A percentile compares a stretch with the other conserved stretches of the same genome.
Conservation (phyloP, 1,140 invertebrate species). For the Samia ricini region DNA sequence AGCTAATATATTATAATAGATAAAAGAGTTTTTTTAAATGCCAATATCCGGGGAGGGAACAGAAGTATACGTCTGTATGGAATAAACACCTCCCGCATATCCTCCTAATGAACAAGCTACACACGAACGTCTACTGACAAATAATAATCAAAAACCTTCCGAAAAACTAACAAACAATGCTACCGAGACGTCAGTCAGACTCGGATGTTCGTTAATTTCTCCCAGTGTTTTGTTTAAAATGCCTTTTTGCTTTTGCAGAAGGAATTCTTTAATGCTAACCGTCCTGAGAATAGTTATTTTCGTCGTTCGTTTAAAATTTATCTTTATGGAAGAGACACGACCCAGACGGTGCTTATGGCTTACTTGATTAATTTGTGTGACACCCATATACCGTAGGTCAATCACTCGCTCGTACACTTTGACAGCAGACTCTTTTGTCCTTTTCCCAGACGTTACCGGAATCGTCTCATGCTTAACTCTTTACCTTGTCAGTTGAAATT, state of each 20-base stretch:
- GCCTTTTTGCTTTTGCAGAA: not conserved
- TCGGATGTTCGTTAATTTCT: not conserved
- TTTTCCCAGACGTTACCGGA: not conserved
- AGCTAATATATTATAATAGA: no score
- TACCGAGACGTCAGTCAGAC: slow-evolving; percentile 2
- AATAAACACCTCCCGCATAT: no score
- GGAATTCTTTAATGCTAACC: not conserved
- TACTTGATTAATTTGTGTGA: slow-evolving; percentile 1
- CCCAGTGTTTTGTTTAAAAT: not conserved
- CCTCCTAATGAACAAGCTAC: not conserved
- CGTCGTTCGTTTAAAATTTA: not conserved
- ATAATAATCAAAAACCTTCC: not conserved
- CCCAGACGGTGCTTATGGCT: not conserved
- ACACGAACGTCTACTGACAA: slow-evolving; percentile 1
- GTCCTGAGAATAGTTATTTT: slow-evolving; percentile 2
- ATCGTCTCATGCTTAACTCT: no score
- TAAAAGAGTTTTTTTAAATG: no score
- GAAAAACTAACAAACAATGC: slow-evolving; percentile 5
- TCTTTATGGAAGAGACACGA: slow-evolving; percentile 1
- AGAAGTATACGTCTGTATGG: no score
- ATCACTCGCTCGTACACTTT: not conserved
- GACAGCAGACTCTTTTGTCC: not conserved
- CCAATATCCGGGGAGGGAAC: no score
- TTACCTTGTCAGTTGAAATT: not conserved
- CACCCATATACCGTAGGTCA: not conserved